phyloP scores from a whole-genome alignment of 2,113 vertebrate species.

The Caracal caracal region DNA sequence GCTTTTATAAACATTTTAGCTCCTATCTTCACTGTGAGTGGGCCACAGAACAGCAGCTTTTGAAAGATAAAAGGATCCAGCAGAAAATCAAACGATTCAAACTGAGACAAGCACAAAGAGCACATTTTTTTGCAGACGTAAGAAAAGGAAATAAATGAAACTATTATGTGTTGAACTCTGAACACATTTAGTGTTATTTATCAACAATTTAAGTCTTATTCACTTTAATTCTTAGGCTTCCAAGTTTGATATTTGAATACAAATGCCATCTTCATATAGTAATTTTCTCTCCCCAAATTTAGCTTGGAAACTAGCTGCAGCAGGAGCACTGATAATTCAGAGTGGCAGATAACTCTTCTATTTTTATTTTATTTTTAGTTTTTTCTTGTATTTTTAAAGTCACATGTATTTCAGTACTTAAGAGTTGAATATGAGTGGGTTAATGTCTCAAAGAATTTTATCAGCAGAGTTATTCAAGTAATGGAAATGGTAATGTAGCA shows the following conservation, averaged over 20 bases:
- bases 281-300: neutral
- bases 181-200: neutral
- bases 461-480: neutral
- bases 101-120: slow-evolving; percentile 97
- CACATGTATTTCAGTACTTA: neutral
- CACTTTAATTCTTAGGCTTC: slow-evolving; percentile 13
- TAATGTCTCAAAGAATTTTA: slow-evolving; percentile 24
- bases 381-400: slow-evolving; percentile 6
- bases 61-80: slow-evolving; percentile 99
- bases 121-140: slow-evolving; percentile 99
- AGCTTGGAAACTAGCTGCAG: slow-evolving; percentile 7
- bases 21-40: slow-evolving; percentile 99
- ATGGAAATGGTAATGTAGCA: neutral
- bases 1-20: slow-evolving; percentile 85
- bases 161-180: slow-evolving; percentile 14
- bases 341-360: neutral
- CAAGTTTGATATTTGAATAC: neutral
- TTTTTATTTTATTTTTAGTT: slow-evolving; percentile 23
- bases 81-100: slow-evolving; percentile 99
- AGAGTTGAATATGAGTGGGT: neutral
- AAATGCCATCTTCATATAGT: neutral
- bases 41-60: slow-evolving; percentile 97
- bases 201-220: slow-evolving; percentile 13
- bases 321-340: neutral
- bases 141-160: slow-evolving; percentile 79